A percentile compares a stretch with the other conserved stretches of the same genome.
These are phyloP conservation scores for Chrysomela aeneicollis DNA, from an alignment of 2,888 invertebrate genomes.

Conservation along the genomic window DNA sequence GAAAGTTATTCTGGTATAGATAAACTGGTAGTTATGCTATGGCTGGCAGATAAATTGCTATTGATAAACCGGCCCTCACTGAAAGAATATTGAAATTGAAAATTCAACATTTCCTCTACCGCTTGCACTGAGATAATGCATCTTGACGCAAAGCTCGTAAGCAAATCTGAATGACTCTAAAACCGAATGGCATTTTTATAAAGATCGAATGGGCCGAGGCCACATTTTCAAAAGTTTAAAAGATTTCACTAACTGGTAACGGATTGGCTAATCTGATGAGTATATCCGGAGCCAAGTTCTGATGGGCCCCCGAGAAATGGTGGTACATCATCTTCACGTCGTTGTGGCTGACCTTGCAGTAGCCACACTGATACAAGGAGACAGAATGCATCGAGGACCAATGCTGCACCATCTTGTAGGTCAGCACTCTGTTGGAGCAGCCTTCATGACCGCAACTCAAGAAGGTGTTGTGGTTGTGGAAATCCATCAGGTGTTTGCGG, in stretches of 20 bases:
- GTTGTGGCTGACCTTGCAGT: constrained; percentile 39
- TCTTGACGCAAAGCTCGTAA: too few relatives aligned
- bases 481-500: constrained; percentile 53
- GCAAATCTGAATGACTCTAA: too few relatives aligned
- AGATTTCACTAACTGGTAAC: constrained; percentile 23
- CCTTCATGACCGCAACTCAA: constrained; percentile 42
- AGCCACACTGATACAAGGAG: constrained; percentile 54
- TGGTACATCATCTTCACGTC: constrained; percentile 39
- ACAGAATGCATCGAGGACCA: constrained; percentile 59
- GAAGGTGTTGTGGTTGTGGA: constrained; percentile 52
- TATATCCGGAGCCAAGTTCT: constrained; percentile 37
- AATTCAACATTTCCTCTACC: too few relatives aligned
- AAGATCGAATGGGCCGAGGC: too few relatives aligned
- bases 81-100: too few relatives aligned
- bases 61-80: too few relatives aligned
- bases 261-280: constrained; percentile 32
- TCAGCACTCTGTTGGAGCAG: constrained; percentile 29
- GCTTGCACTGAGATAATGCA: too few relatives aligned
- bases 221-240: constrained; percentile 2
- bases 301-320: constrained; percentile 43
- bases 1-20: too few relatives aligned
- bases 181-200: too few relatives aligned
- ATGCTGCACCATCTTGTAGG: constrained; percentile 62
- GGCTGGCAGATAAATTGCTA: too few relatives aligned
- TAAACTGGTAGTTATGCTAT: too few relatives aligned